These are phyloP conservation scores for Gastrophryne carolinensis DNA, from an alignment of 2,797 vertebrate species.

Conservation along the genomic window DNA sequence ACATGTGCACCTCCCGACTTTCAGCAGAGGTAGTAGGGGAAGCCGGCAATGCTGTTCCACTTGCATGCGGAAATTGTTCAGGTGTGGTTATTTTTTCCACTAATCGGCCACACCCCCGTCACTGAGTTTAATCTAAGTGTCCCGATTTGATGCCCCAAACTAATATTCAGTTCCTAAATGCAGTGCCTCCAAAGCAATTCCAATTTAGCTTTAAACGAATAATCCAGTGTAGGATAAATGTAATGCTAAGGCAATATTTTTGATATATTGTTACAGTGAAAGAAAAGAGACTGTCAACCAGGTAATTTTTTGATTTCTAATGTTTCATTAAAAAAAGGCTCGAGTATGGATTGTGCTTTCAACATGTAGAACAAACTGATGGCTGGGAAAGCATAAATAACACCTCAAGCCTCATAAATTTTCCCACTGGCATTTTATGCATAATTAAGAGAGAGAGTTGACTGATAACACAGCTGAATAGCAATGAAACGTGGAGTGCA, in stretches of 20 bases:
- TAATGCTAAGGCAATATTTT: not conserved
- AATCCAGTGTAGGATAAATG: too few species aligned
- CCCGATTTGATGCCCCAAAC: too few species aligned
- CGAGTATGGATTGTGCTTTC: constrained; percentile 34
- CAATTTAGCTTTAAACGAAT: too few species aligned
- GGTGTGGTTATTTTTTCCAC: too few species aligned
- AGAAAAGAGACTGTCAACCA: not conserved
- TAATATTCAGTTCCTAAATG: too few species aligned
- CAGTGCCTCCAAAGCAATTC: too few species aligned
- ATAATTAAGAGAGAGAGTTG: constrained; percentile 64
- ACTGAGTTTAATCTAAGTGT: too few species aligned
- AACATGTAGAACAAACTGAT: constrained; percentile 26
- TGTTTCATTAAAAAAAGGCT: not conserved
- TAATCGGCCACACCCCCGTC: too few species aligned
- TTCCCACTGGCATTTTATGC: constrained; percentile 60
- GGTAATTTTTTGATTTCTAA: constrained; percentile 12
- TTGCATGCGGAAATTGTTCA: too few species aligned
- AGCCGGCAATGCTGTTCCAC: too few species aligned
- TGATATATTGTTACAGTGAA: not conserved
- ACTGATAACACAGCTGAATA: constrained; percentile 57
- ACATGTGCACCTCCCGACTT: too few species aligned
- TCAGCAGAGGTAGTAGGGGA: too few species aligned
- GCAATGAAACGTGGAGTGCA: constrained; percentile 57
- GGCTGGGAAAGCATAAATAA: constrained; percentile 56
- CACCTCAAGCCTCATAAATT: constrained; percentile 60